Base-by-base conservation (phyloP, 2,113 vertebrate species). In the Mixornis gularis region DNA sequence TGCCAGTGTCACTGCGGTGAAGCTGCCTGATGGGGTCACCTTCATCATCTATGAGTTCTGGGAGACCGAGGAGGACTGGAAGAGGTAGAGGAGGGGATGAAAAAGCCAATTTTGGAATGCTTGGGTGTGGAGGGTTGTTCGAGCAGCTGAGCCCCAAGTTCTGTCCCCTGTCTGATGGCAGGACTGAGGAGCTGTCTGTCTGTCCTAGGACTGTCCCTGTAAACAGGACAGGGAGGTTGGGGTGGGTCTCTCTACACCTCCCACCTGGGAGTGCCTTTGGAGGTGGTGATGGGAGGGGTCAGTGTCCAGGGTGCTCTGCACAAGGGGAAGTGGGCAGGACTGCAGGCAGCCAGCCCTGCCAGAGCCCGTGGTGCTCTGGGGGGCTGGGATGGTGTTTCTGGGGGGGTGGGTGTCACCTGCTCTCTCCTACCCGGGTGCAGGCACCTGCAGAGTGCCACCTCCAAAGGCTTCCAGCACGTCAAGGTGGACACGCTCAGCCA, bases 401-500 rank as follows among this genome's bases (percentile, higher is more conserved):
- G 3, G 8, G 5, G 11, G 9, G 8, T 21, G 30, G 48, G 17
- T 62, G n/a, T 69, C 63, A 79, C 55, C 19, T 25, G 27, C 34
- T 66, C 7, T 81, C 20, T 88, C 49, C 27, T 4, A 0, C 26
- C 40, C 0, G 13, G 41, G 38, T 1, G 0, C 97, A 99, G 99
- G 93, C 99, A 99, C 93, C 98, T 99, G 84, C 99, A 99, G 97
- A 98, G 98, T 30, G 97, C 97, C 10, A 95, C 97, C 72, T 98
- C 97, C 95, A 99, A 99, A 97, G 96, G 97, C 10, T 99, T 99
- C 96, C 99, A 99, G 97, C 99, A 99, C 11, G 97, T 98, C 87
- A 99, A 99, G 96, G 99, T 99, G 97, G 99, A 99, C 93, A 98
- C 98, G 0, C 98, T 99, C 97, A 98, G 98, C 94, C 98, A 99